Evolutionary conservation across 2,113 vertebrate genomes (phyloP).

Genomic region (Telmatochromis bifrenatus): DNA sequence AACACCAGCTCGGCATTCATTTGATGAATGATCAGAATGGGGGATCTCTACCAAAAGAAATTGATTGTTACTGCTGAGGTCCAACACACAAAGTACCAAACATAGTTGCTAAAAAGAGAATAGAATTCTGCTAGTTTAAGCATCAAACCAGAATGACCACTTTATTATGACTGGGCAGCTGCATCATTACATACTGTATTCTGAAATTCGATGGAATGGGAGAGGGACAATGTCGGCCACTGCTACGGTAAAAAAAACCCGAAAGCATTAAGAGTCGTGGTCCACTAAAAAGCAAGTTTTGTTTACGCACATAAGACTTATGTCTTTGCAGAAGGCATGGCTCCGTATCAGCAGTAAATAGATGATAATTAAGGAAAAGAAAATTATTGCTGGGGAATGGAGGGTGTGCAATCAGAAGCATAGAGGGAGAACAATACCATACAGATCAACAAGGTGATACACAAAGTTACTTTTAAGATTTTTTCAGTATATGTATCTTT

Average conservation of each 20-base stretch:
- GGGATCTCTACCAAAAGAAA: not conserved
- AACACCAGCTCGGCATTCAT: not conserved
- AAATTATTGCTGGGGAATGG: constrained; percentile 4
- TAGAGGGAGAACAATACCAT: not conserved
- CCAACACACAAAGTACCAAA: not conserved
- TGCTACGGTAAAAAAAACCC: fast-evolving
- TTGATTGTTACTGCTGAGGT: not conserved
- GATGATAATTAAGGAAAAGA: constrained; percentile 10
- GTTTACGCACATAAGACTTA: not conserved
- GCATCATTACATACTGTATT: not conserved
- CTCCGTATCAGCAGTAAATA: not conserved
- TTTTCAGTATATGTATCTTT: not conserved
- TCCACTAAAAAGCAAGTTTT: not conserved
- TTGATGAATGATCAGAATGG: not conserved
- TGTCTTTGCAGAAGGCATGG: not conserved
- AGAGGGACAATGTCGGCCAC: not conserved
- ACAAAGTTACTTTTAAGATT: not conserved
- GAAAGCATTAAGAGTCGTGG: not conserved
- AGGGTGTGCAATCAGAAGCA: not conserved
- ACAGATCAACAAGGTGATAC: not conserved
- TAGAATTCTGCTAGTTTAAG: not conserved
- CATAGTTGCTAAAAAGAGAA: not conserved
- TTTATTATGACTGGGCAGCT: not conserved
- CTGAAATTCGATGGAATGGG: not conserved
- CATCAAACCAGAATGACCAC: not conserved